phyloP scores from a whole-genome alignment of 64 coral and sea anemone genomes.

The Stichodactyla helianthus region DNA sequence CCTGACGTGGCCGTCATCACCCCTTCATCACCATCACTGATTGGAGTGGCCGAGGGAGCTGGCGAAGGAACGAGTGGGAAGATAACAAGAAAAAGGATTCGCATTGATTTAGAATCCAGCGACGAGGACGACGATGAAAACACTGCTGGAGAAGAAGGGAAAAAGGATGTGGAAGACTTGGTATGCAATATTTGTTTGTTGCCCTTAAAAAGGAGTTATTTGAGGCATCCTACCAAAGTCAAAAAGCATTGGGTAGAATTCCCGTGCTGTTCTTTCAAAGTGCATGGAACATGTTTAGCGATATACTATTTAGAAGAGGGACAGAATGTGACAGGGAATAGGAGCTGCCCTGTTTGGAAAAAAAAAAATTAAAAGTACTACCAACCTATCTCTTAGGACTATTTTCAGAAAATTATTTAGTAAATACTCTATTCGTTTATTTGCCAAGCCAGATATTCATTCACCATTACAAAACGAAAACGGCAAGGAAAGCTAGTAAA shows the following conservation, averaged over 20 bases:
- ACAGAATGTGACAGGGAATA: background rate
- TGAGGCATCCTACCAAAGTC: background rate
- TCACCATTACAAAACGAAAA: background rate
- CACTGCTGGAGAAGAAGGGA: background rate
- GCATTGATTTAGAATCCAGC: background rate
- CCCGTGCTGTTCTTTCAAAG: background rate
- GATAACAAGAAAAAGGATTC: slow-evolving; percentile 2
- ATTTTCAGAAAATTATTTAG: background rate
- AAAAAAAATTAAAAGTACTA: background rate
- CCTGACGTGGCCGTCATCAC: background rate
- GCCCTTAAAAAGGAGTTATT: background rate
- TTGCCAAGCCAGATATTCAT: background rate
- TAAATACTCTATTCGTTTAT: background rate
- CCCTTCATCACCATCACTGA: background rate
- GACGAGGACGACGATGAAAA: background rate
- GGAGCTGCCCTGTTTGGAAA: background rate
- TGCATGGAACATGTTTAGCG: background rate
- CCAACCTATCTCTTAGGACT: background rate
- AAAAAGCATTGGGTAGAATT: slow-evolving; percentile 6
- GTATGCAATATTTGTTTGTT: slow-evolving; percentile 12
- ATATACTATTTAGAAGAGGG: background rate
- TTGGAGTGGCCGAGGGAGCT: background rate
- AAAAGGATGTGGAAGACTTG: slow-evolving; percentile 1
- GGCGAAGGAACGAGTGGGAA: background rate
- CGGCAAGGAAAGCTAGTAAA: background rate